Base-by-base conservation (phyloP, 2,113 vertebrate genomes). In the Carassius carassius region DNA sequence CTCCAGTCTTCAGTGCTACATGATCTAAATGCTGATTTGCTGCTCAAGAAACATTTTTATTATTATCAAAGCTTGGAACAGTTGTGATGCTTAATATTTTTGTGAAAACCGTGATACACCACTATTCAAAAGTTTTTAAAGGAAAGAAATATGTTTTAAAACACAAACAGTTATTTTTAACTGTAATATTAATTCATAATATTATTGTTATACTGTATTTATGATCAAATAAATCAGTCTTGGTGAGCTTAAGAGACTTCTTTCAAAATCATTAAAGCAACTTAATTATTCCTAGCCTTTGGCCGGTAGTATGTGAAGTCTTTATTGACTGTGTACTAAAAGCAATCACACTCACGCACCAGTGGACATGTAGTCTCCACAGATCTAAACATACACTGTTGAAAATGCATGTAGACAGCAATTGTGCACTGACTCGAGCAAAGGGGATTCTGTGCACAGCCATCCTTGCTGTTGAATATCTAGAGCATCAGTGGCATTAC, bases 371-470 rank as follows among this genome's bases (percentile, higher is more conserved):
- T 41, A 49, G 72, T 74, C 72, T 41, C 41, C 44, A 25, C n/a
- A 74, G n/a, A 76, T 76, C 49, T 51, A 54, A 76, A 76, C 47
- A 76, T 16, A 3, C 73, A 76, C 23, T 76, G 23, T 54, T 11
- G 23, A 76, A 54, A 29, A 76, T 54, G 16, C 73, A 29, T 5
- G 73, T 51, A 54, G 25, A 54, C 44, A 49, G 16, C 47, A 25
- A 47, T 54, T 49, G 73, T 10, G 47, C 73, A 29, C 14, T 49
- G 37, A 73, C 21, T 1, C 67, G 2, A 70, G 70, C 37, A 23
- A 47, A 73, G n/a, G 35, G 9, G 32, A 70, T 47, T 47, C 29
- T 37, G 35, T 37, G 17, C 32, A 58, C 54, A 58, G 54, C 54
- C 29, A 29, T 29, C 29, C 19, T 37, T 60, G 51, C 19, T 37